Percentiles rank a stretch among this genome's conserved stretches.
Evolutionary conservation across 2,888 invertebrate species (phyloP).

Genomic region (Isotomurus palustris): DNA sequence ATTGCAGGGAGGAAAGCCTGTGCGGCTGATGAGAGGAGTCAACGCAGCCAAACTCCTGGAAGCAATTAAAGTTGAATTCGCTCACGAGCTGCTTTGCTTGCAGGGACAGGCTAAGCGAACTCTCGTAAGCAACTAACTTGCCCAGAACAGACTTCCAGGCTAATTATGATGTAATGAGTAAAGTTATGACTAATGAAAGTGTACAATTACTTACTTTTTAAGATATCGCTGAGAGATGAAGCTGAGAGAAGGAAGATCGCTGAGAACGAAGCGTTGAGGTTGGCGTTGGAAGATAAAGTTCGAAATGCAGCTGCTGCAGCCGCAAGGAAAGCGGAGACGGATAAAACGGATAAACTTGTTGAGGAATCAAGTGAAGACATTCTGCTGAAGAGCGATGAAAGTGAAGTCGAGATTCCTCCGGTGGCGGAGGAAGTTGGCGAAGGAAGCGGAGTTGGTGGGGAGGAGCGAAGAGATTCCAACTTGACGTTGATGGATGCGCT

Average conservation of each 20-base stretch:
- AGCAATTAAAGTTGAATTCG: slow-evolving; percentile 39
- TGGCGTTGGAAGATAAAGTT: slow-evolving; percentile 27
- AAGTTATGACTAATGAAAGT: too few relatives aligned
- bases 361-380: neutral
- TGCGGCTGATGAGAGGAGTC: slow-evolving; percentile 39
- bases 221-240: slow-evolving; percentile 43
- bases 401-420: neutral
- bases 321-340: slow-evolving; percentile 2
- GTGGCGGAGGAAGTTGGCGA: slow-evolving; percentile 1
- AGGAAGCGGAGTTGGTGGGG: neutral
- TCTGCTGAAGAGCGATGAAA: too few relatives aligned
- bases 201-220: neutral
- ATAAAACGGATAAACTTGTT: slow-evolving; percentile 7
- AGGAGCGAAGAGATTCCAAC: slow-evolving; percentile 30
- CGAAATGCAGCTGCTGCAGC: neutral
- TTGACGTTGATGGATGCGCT: slow-evolving; percentile 30
- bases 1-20: slow-evolving; percentile 43
- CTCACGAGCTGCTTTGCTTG: slow-evolving; percentile 39
- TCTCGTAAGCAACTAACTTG: slow-evolving; percentile 25
- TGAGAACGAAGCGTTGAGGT: slow-evolving; percentile 37
- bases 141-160: too few relatives aligned
- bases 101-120: slow-evolving; percentile 28
- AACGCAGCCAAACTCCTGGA: slow-evolving; percentile 36
- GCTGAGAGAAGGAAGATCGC: slow-evolving; percentile 36
- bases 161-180: too few relatives aligned